A percentile compares a stretch with the other conserved stretches of the same genome.
These are phyloP conservation scores for Helicoverpa armigera DNA, from an alignment of 1,140 invertebrate species.

Conservation along the genomic window DNA sequence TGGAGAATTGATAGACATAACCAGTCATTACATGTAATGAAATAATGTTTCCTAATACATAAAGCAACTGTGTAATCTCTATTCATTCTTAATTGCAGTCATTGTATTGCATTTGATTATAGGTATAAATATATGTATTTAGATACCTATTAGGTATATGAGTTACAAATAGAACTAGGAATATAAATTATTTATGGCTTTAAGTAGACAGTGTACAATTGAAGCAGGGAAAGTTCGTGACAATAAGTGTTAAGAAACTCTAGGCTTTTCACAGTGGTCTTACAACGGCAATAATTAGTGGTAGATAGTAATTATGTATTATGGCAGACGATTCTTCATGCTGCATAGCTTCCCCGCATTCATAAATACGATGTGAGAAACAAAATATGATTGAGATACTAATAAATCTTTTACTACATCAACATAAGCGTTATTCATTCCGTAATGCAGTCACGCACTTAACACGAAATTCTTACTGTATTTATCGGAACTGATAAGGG, in stretches of 20 bases:
- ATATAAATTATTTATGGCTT: neutral
- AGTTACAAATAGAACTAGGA: neutral
- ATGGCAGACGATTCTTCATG: neutral
- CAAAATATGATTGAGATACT: constrained; percentile 50
- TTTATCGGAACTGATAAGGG: constrained; percentile 15
- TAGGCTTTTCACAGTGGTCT: constrained; percentile 12
- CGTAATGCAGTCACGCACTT: constrained; percentile 54
- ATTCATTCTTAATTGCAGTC: constrained; percentile 6
- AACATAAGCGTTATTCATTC: constrained; percentile 45
- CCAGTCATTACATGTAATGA: neutral
- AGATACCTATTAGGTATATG: constrained; percentile 4
- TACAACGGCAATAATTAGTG: constrained; percentile 22
- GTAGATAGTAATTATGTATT: neutral
- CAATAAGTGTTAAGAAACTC: constrained; percentile 19
- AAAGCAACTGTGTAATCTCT: constrained; percentile 1
- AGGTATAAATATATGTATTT: neutral
- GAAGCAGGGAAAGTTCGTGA: constrained; percentile 22
- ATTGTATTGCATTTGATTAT: constrained; percentile 20
- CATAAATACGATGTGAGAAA: too few relatives aligned
- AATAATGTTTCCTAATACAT: neutral
- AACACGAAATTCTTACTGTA: constrained; percentile 6
- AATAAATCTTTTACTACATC: constrained; percentile 54
- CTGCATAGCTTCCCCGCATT: neutral
- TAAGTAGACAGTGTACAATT: neutral
- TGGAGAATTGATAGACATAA: constrained; percentile 14